A percentile compares a stretch with the other conserved stretches of the same genome.
Conservation (phyloP, 2,797 vertebrate genomes). For the Muraenolepis orangiensis region DNA sequence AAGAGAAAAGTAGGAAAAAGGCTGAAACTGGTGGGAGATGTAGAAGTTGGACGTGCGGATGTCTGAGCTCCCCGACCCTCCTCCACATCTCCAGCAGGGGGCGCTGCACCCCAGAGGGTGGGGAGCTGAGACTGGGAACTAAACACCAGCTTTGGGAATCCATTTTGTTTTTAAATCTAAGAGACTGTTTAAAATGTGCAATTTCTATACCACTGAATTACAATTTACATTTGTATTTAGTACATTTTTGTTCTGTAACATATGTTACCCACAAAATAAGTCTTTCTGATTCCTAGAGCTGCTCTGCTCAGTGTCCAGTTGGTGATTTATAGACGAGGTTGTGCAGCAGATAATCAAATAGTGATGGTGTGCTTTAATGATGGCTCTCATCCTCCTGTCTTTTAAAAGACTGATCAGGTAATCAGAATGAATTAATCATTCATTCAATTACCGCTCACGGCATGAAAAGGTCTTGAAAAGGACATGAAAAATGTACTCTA, state of each 20-base stretch:
- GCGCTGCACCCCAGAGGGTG: not conserved
- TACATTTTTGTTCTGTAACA: not conserved
- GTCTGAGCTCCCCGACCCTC: not conserved
- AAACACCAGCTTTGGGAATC: constrained; percentile 2
- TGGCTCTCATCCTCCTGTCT: not conserved
- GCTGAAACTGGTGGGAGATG: not conserved
- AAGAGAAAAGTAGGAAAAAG: constrained; percentile 45
- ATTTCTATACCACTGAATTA: not conserved
- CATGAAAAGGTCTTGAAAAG: not conserved
- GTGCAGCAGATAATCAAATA: not conserved
- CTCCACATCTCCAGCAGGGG: not conserved
- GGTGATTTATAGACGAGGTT: not conserved
- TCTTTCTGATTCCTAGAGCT: not conserved
- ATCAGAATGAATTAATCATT: not conserved
- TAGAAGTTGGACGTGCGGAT: constrained; percentile 27
- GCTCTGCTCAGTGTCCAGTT: not conserved
- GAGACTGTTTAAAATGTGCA: constrained; percentile 6
- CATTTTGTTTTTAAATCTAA: not conserved
- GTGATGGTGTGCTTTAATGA: not conserved
- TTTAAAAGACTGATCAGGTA: not conserved
- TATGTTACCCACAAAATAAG: not conserved
- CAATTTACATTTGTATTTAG: too few relatives aligned
- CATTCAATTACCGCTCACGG: too few relatives aligned
- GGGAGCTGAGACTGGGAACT: not conserved
- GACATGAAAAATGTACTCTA: not conserved